Evolutionary conservation across 2,888 invertebrate species (phyloP), one percentile per base, ranked within the genome.

Genomic region (Cephus pulcher): DNA sequence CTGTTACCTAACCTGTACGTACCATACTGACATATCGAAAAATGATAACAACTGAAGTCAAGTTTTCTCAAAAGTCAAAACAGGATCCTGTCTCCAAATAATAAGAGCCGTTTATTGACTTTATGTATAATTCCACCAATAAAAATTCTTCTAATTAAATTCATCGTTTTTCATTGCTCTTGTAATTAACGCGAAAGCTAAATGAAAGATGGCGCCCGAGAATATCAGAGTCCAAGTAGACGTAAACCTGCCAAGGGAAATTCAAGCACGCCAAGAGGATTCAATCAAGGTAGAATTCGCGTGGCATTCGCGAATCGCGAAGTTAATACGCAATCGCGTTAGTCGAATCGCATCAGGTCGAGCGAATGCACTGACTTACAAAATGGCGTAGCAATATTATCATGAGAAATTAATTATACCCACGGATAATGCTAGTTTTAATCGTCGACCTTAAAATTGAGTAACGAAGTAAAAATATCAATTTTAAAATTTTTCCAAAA

Each of bases 281-380:
- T 77, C 35, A 75, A 78, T 75, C 71, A 71, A 15, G 69, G 23
- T 56, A 56, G 2, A 23, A 56, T 56, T 56, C 56, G 23, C 71
- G 71, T 33, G 71, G 56, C 35, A 78, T 74, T 82, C 81, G 80
- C 82, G 84, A 73, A 78, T 69, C 87, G 87, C 80, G 84, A 85
- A 87, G 84, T 86, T 88, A 84, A 88, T 88, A 88, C 87, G 86
- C 88, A 89, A 89, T 88, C 88, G 88, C 83, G 85, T 89, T 89
- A 89, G 85, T 86, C 85, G 85, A 84, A 88, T 89, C 83, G 80
- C 83, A 87, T 88, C 84, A 86, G 81, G 86, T 77, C 81, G 85
- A 84, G 80, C 83, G 87, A 84, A 82, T 82, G 85, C 82, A 73
- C 76, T 76, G 74, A 71, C 40, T 69, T 40, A 40, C 0, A 40